Evolutionary conservation across 1,140 invertebrate genomes (phyloP), one percentile per base, ranked within the genome.

Genomic region (Brachionus rubens): DNA sequence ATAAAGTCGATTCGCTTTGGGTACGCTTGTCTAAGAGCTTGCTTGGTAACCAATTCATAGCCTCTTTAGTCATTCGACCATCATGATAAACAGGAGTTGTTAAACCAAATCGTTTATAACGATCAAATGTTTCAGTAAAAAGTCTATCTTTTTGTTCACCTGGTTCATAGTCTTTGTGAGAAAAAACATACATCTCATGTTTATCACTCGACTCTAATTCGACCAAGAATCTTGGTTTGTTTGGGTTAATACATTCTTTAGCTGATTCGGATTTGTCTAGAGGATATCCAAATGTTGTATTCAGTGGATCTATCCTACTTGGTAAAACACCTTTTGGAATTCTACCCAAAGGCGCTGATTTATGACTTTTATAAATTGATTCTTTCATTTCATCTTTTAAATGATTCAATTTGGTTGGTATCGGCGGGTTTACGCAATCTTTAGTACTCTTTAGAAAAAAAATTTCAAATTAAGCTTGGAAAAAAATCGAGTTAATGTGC

Each of bases 21-120:
- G 81, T 79, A 19, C 80, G 79, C 48, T 82, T 81, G n/a, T 82
- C 81, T 19, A 68, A 16, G 19, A 81, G 67, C 14, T 80, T 79
- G 41, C 81, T 80, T 76, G 81, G 80, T 12, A 82, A 50, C 84
- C 83, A 84, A 68, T 81, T 81, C 47, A 84, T 70, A 16, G 81
- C 79, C 40, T 80, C 79, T 47, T 79, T 79, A 0, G 79, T 78
- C 12, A 79, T 75, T 16, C 68, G 79, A 26, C 84, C 84, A 76
- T 79, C 79, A 77, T 82, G 81, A 75, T 80, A 78, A 70, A 84
- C 83, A 46, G 83, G 82, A n/a, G 82, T 83, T 9, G 82, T 82
- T 26, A 81, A 78, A 16, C 84, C 84, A 79, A 81, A 81, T 43
- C 78, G 79, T 19, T 68, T 77, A 1, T 78, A 79, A 0, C 59